Conservation (phyloP, 2,113 vertebrate genomes). For the Noturus placidus region DNA sequence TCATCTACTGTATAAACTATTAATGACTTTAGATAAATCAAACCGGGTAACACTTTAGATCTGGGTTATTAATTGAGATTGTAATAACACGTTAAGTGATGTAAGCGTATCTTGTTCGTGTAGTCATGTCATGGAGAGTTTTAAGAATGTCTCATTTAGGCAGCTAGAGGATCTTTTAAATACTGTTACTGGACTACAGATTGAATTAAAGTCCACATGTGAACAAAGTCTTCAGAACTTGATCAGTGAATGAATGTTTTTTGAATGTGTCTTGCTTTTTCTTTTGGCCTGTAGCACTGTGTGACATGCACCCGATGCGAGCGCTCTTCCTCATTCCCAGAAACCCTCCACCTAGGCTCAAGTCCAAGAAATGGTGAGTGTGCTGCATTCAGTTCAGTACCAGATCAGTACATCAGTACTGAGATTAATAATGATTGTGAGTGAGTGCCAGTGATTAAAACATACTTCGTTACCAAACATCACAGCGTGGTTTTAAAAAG, state of each 20-base stretch:
- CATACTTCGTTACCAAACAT: too few species aligned
- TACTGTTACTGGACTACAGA: background rate
- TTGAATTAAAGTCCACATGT: background rate
- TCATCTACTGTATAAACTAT: background rate
- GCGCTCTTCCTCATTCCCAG: conserved; percentile 98
- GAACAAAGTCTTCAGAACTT: background rate
- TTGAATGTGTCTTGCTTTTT: background rate
- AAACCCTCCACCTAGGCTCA: conserved; percentile 96
- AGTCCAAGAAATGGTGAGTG: conserved; percentile 98
- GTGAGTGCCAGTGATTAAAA: background rate
- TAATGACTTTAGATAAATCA: background rate
- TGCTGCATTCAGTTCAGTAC: background rate
- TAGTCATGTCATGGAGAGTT: background rate
- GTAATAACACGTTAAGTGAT: background rate
- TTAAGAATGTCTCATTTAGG: background rate
- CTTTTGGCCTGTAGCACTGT: conserved; percentile 79
- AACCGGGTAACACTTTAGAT: background rate
- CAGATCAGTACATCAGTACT: background rate
- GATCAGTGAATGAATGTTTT: background rate
- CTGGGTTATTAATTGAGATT: background rate
- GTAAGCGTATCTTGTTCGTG: background rate
- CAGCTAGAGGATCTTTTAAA: background rate
- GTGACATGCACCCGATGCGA: conserved; percentile 99
- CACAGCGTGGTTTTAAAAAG: too few species aligned
- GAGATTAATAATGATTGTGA: background rate